These are phyloP conservation scores for Anticlea derivata DNA, from an alignment of 2,888 invertebrate species.

Conservation along the genomic window DNA sequence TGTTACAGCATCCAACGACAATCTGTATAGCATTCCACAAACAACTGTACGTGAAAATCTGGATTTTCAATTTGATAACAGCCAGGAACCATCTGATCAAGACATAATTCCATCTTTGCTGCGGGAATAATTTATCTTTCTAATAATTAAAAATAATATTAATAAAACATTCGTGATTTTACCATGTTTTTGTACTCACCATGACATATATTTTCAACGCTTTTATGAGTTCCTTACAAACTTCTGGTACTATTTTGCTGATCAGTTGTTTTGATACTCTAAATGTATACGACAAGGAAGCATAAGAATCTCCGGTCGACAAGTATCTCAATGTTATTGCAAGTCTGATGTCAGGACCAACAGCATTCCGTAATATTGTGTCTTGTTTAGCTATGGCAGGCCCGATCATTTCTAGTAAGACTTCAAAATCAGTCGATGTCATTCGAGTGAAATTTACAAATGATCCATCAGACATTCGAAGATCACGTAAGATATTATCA, in stretches of 20 bases:
- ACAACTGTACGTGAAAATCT: constrained; percentile 7
- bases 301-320: constrained; percentile 36
- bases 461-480: too few species aligned
- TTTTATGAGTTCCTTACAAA: constrained; percentile 36
- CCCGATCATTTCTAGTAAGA: too few species aligned
- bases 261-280: constrained; percentile 39
- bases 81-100: constrained; percentile 5
- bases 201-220: constrained; percentile 29
- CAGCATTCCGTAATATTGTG: constrained; percentile 36
- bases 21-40: not conserved
- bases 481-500: too few species aligned
- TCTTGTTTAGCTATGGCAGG: constrained; percentile 37
- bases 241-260: constrained; percentile 34
- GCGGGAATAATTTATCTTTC: not conserved
- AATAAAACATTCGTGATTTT: not conserved
- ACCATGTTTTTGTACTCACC: constrained; percentile 3
- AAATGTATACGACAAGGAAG: constrained; percentile 37
- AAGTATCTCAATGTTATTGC: constrained; percentile 36
- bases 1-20: not conserved
- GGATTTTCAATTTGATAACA: constrained; percentile 2
- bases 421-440: too few species aligned
- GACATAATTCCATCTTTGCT: too few species aligned
- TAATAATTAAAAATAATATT: not conserved
- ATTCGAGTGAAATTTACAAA: too few species aligned
- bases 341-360: constrained; percentile 30